These are phyloP conservation scores for Pogonocichla stellata DNA, from an alignment of 2,113 vertebrate genomes.

Conservation along the genomic window DNA sequence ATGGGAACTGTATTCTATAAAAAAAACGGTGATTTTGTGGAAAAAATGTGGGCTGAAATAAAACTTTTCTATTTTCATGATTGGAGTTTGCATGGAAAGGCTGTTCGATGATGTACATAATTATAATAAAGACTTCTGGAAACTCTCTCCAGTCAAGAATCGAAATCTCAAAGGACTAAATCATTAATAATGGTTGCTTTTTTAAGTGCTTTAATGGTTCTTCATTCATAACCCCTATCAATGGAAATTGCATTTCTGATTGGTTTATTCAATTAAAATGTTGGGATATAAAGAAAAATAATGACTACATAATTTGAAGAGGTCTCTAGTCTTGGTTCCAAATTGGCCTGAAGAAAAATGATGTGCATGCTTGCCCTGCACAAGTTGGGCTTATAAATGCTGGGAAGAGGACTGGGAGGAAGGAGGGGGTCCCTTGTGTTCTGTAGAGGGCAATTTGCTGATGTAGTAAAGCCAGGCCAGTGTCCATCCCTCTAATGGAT, in stretches of 20 bases:
- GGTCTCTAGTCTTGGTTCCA: background rate
- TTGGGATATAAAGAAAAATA: background rate
- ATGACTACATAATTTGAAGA: background rate
- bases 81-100: constrained; percentile 29
- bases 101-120: background rate
- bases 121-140: background rate
- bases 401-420: background rate
- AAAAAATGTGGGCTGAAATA: background rate
- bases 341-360: background rate
- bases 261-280: background rate
- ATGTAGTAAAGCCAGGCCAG: background rate
- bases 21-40: constrained; percentile 6
- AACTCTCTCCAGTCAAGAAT: background rate
- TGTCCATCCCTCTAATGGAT: background rate
- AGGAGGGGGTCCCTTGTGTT: background rate
- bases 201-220: constrained; percentile 69
- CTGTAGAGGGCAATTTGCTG: background rate
- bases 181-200: constrained; percentile 40
- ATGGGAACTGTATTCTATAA: background rate
- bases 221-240: background rate
- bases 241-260: background rate
- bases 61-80: background rate
- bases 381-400: rapidly evolving
- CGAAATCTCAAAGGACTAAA: background rate
- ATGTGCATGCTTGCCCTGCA: rapidly evolving